phyloP scores from a whole-genome alignment of 2,888 invertebrate genomes.

The Hirtodrosophila histrioides region DNA sequence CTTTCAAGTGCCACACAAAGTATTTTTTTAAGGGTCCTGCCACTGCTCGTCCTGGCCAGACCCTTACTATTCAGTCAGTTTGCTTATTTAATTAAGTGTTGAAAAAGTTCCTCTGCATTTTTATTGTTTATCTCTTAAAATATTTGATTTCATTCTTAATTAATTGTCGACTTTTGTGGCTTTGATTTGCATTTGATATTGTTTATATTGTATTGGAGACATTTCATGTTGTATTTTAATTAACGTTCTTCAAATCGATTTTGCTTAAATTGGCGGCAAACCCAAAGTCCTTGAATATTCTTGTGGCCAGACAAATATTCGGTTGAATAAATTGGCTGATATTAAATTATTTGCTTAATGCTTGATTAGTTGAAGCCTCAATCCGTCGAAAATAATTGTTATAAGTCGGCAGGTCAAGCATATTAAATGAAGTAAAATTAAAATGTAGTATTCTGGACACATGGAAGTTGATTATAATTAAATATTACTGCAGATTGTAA shows the following conservation, averaged over 20 bases:
- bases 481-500: too few relatives aligned
- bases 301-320: not conserved
- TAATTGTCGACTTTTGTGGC: slow-evolving; percentile 20
- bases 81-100: slow-evolving; percentile 55
- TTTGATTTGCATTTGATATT: slow-evolving; percentile 47
- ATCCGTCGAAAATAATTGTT: slow-evolving; percentile 1
- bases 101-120: slow-evolving; percentile 18
- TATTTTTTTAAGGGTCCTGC: slow-evolving; percentile 8
- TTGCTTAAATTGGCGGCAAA: not conserved
- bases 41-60: not conserved
- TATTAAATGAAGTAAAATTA: slow-evolving; percentile 7
- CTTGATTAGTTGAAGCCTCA: slow-evolving; percentile 4
- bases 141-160: slow-evolving; percentile 6
- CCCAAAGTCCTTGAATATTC: slow-evolving; percentile 1
- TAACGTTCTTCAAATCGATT: slow-evolving; percentile 14
- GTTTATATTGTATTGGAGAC: slow-evolving; percentile 31
- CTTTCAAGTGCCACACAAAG: slow-evolving; percentile 13
- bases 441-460: not conserved
- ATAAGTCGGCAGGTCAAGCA: not conserved
- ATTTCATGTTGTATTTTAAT: slow-evolving; percentile 43
- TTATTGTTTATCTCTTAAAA: slow-evolving; percentile 19
- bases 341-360: not conserved
- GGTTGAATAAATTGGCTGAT: not conserved
- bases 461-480: too few relatives aligned
- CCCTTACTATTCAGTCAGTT: not conserved